Evolutionary conservation across 2,113 vertebrate species (phyloP).

Genomic region (Polypterus senegalus): DNA sequence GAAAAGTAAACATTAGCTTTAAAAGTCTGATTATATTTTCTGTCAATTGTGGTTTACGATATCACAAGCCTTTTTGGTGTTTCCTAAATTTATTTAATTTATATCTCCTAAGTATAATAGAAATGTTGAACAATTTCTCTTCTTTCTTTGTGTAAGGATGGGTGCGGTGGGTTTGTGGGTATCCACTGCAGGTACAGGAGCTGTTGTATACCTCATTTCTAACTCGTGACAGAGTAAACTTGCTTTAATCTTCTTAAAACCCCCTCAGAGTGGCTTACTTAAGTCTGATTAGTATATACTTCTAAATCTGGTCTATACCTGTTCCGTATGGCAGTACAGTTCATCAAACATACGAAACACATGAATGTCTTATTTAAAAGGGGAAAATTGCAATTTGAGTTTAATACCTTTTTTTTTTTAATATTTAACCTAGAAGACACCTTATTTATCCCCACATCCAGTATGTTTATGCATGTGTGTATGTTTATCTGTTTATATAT

Average conservation of each 20-base stretch:
- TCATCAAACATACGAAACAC: constrained; percentile 20
- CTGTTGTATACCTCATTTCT: constrained; percentile 96
- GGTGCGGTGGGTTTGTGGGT: constrained; percentile 42
- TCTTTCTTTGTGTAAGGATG: constrained; percentile 35
- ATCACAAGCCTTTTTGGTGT: background rate
- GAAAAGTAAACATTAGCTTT: background rate
- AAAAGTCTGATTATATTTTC: background rate
- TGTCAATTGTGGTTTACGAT: background rate
- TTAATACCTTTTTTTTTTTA: background rate
- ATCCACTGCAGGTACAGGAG: constrained; percentile 55
- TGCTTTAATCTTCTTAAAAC: constrained; percentile 76
- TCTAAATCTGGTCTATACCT: constrained; percentile 46
- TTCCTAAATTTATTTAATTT: constrained; percentile 5
- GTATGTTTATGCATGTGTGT: no score
- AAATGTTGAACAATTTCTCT: constrained; percentile 22
- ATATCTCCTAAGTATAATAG: background rate
- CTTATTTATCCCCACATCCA: no score
- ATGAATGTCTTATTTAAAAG: constrained; percentile 36
- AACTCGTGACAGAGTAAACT: constrained; percentile 73
- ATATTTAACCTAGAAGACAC: no score
- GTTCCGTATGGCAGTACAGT: constrained; percentile 49
- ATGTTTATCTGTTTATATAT: no score
- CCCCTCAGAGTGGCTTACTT: constrained; percentile 65
- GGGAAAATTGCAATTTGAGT: constrained; percentile 49
- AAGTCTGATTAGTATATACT: constrained; percentile 47